These are phyloP conservation scores for Drosophila putrida DNA, from an alignment of 2,888 invertebrate genomes.

Conservation along the genomic window DNA sequence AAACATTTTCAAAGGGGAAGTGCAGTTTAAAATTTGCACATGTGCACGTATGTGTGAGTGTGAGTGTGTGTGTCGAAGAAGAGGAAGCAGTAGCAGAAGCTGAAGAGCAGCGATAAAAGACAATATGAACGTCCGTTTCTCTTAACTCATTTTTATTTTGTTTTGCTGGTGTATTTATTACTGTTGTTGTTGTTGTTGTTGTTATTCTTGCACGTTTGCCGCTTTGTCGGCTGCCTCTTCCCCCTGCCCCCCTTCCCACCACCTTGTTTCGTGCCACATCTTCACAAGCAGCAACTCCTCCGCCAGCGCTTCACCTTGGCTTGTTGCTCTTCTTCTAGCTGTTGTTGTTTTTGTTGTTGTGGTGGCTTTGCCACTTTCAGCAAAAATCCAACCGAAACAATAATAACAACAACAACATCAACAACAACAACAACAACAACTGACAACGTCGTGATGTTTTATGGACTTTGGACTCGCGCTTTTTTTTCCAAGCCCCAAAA, in stretches of 20 bases:
- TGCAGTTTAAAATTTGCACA: conserved; percentile 63
- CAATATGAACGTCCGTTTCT: conserved; percentile 73
- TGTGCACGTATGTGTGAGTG: conserved; percentile 15
- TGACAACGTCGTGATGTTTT: conserved; percentile 76
- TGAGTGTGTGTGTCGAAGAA: conserved; percentile 6
- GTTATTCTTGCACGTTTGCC: conserved; percentile 68
- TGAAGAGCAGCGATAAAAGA: conserved; percentile 33
- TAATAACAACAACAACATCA: conserved; percentile 54
- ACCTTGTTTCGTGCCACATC: background rate
- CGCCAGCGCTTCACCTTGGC: conserved; percentile 68
- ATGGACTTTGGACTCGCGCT: conserved; percentile 77
- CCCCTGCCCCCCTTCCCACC: too few species aligned
- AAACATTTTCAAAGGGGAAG: conserved; percentile 6
- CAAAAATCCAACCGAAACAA: conserved; percentile 68
- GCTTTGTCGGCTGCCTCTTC: conserved; percentile 40
- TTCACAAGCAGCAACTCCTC: conserved; percentile 15
- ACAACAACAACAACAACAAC: conserved; percentile 48
- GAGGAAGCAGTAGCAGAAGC: conserved; percentile 13
- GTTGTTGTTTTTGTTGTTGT: conserved; percentile 34
- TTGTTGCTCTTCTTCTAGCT: conserved; percentile 55
- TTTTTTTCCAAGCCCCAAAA: conserved; percentile 70
- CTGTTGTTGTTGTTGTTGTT: conserved; percentile 25
- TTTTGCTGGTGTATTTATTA: conserved; percentile 34
- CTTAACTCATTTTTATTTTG: conserved; percentile 75
- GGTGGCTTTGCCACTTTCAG: conserved; percentile 71